Percentiles rank a stretch among this genome's conserved stretches.
phyloP scores from a whole-genome alignment of 1,140 invertebrate species.

The Drosophila bocqueti region DNA sequence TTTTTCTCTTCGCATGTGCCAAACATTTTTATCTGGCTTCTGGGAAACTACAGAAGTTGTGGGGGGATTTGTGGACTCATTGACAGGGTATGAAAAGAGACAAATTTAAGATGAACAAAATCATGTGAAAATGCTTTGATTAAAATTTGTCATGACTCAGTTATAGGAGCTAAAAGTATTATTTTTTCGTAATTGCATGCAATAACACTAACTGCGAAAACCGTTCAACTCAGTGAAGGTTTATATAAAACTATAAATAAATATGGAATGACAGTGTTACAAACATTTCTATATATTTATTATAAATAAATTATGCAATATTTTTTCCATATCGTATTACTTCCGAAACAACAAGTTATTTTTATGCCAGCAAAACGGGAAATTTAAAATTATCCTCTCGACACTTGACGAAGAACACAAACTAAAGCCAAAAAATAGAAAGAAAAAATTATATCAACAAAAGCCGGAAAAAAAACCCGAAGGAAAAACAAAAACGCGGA shows the following conservation, averaged over 20 bases:
- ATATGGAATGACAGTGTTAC: not conserved
- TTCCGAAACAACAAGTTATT: constrained; percentile 9
- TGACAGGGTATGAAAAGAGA: not conserved
- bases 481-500: constrained; percentile 11
- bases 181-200: not conserved
- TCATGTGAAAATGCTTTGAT: not conserved
- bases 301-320: constrained; percentile 3
- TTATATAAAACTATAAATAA: not conserved
- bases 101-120: not conserved
- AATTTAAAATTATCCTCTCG: constrained; percentile 26
- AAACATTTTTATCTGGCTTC: constrained; percentile 12
- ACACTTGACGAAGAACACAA: constrained; percentile 27
- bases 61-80: not conserved
- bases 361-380: constrained; percentile 18
- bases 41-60: constrained; percentile 1
- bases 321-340: constrained; percentile 21
- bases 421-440: constrained; percentile 12
- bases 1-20: constrained; percentile 40
- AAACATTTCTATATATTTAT: not conserved
- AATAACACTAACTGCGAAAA: not conserved
- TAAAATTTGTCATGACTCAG: not conserved
- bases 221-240: too few species aligned
- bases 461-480: constrained; percentile 2
- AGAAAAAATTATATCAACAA: constrained; percentile 4
- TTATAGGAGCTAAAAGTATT: not conserved